Percentiles rank a stretch among this genome's conserved stretches.
phyloP scores from a whole-genome alignment of 2,888 invertebrate species.

The Sesamia inferens region DNA sequence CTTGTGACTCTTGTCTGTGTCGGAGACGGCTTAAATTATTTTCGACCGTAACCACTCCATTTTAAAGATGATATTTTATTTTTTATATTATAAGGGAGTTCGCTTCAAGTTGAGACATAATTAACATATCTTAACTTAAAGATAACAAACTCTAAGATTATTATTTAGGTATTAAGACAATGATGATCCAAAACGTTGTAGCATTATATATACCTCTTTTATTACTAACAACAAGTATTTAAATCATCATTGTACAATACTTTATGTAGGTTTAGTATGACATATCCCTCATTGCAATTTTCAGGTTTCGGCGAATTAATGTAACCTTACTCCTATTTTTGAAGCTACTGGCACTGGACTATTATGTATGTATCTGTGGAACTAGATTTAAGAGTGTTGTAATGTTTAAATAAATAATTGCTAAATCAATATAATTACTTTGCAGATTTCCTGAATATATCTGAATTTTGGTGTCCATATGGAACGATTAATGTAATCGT shows the following conservation, averaged over 20 bases:
- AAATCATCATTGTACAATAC: background rate
- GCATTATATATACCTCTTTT: background rate
- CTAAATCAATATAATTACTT: no score
- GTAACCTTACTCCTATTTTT: no score
- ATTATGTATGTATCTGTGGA: no score
- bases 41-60: constrained; percentile 53
- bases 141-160: background rate
- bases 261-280: no score
- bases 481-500: constrained; percentile 35
- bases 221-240: background rate
- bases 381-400: no score
- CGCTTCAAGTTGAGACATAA: background rate
- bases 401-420: no score
- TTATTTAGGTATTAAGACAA: background rate
- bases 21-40: constrained; percentile 66
- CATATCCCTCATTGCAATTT: no score
- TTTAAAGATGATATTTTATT: constrained; percentile 31
- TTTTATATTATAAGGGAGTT: background rate
- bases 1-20: constrained; percentile 70
- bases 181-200: background rate
- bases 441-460: constrained; percentile 6
- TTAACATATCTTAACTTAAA: background rate
- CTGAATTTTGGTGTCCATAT: constrained; percentile 11
- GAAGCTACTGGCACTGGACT: no score
- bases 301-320: no score